phyloP scores from a whole-genome alignment of 2,888 invertebrate species.

The Panzeria rudis region DNA sequence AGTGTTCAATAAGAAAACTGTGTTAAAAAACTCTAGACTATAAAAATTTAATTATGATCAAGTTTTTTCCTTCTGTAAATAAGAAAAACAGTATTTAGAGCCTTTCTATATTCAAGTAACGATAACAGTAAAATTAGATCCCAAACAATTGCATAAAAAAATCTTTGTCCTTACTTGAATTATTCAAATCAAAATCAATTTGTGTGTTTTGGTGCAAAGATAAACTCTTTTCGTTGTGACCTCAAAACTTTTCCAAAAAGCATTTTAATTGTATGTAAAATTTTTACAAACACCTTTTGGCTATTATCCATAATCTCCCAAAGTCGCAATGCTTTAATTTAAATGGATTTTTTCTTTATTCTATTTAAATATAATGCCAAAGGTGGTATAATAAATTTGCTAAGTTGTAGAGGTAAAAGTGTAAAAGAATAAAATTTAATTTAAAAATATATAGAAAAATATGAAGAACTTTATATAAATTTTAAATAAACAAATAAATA shows the following conservation, averaged over 20 bases:
- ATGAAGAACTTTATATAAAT: neutral
- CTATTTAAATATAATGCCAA: neutral
- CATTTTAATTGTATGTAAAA: conserved; percentile 58
- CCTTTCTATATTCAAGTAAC: no score
- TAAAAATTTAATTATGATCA: no score
- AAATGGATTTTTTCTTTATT: conserved; percentile 8
- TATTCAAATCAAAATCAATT: no score
- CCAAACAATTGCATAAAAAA: no score
- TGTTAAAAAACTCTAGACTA: no score
- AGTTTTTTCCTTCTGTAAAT: no score
- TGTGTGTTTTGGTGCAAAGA: no score
- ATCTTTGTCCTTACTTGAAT: no score
- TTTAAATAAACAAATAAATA: no score
- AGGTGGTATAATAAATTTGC: neutral
- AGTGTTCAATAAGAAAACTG: no score
- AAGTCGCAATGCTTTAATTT: conserved; percentile 31
- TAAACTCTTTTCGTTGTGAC: neutral
- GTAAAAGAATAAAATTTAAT: neutral
- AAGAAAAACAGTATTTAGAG: no score
- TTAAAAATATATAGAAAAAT: neutral
- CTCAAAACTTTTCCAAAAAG: conserved; percentile 13
- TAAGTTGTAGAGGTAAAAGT: neutral
- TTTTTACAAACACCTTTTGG: conserved; percentile 52
- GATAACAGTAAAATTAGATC: no score
- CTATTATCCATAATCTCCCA: conserved; percentile 40